Evolutionary conservation across 2,797 vertebrate genomes (phyloP), one percentile per base, ranked within the genome.

Genomic region (Oophaga sylvatica): DNA sequence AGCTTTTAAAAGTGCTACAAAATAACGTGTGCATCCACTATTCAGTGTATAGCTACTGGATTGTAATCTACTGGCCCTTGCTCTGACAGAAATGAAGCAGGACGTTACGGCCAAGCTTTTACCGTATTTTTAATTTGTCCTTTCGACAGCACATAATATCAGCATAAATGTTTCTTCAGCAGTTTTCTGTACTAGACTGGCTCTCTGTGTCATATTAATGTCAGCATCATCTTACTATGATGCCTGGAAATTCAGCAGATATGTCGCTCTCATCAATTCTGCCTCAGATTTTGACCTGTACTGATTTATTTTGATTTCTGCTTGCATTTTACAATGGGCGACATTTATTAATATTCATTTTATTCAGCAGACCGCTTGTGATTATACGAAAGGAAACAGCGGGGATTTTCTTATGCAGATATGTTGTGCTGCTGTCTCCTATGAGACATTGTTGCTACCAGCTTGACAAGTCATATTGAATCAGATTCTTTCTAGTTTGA

Each of bases 271-370:
- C 91, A 91, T 90, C 8, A 90, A 90, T 93, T 93, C 89, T 92
- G 83, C 57, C 22, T 92, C 90, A 86, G 92, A 92, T 93, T 91
- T 67, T 93, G 91, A 94, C 92, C 92, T 90, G 91, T 75, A 92
- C 91, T 77, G 63, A 91, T 92, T 93, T 92, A 91, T 94, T 92
- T 92, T 87, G 90, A 90, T 91, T 29, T 83, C 65, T 83, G 88
- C 73, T 73, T 41, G 26, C 84, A 71, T 86, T 73, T 79, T 57
- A 89, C 85, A 89, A 89, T 89, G 70, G 88, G 89, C 93, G 93
- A 93, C 93, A 93, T 93, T 95, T 94, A 95, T 92, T 95, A 93
- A 94, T 95, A 95, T 94, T 93, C 92, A 92, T 94, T 93, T 91
- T 92, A 92, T 92, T 80, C 92, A 88, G 67, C 89, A 90, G 90